Evolutionary conservation across 2,113 vertebrate genomes (phyloP), one percentile per base, ranked within the genome.

Genomic region (Lepus europaeus): DNA sequence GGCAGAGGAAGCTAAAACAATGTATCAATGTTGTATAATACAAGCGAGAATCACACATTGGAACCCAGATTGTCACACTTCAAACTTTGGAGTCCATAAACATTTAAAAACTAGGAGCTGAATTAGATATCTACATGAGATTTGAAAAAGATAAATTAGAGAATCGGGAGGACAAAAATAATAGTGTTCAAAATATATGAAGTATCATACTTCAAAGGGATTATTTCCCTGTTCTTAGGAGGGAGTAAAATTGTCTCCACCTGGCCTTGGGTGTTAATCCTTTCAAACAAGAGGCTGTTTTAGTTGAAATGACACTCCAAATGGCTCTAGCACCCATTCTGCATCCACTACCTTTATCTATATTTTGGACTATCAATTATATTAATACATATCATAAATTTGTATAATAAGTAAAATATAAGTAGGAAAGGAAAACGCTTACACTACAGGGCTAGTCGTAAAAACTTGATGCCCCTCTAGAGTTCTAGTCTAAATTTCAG

Each of bases 201-300:
- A 77, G 5, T 33, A 45, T 68, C 39, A 25, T 0, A n/a, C 2
- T 36, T 0, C n/a, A 27, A 69, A 87, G 16, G 19, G 19, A 70
- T 14, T n/a, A 53, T 9, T 78, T 94, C 72, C 29, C 1, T 27
- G 4, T 10, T 87, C 6, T 59, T 74, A 33, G 39, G 86, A 82
- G 13, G 77, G 14, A 93, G 5, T 61, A 2, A 64, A 82, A 59
- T 31, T 45, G 82, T 63, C 3, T 1, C 16, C 25, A 39, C 5
- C 3, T 53, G 69, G 76, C 13, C 20, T 10, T 70, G 5, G 31
- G 20, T 69, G 1, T n/a, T 91, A 90, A 66, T 51, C 10, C 14
- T 94, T 92, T 87, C 39, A 63, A 96, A 88, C 2, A 5, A 27
- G 20, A 59, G 20, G 56, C 53, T 74, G 45, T 79, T 73, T 89